These are phyloP conservation scores for Villa cingulata DNA, from an alignment of 2,888 invertebrate species.

Conservation along the genomic window DNA sequence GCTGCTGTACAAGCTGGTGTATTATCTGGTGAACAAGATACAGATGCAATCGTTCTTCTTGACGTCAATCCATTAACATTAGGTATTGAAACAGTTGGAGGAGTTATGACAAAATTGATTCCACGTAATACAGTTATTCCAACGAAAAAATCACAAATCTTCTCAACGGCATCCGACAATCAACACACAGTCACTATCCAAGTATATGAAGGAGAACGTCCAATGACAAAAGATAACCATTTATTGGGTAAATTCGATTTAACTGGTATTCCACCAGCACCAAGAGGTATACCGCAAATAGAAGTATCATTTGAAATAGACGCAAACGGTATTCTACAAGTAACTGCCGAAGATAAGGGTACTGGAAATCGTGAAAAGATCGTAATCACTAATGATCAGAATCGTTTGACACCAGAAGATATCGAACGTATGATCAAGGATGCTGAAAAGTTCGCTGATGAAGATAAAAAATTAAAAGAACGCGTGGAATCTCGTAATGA, in stretches of 20 bases:
- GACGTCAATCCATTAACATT: constrained; percentile 98
- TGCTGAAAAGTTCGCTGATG: constrained; percentile 97
- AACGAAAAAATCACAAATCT: constrained; percentile 97
- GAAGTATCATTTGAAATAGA: constrained; percentile 92
- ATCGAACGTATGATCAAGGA: constrained; percentile 99
- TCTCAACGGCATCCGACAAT: constrained; percentile 98
- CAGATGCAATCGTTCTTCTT: constrained; percentile 87
- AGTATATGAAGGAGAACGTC: constrained; percentile 97
- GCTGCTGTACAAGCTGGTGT: constrained; percentile 98
- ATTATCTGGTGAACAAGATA: constrained; percentile 89
- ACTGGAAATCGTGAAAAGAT: constrained; percentile 98
- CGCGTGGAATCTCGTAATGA: constrained; percentile 93
- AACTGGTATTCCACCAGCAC: constrained; percentile 91
- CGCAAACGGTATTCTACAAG: constrained; percentile 87
- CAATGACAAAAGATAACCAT: constrained; percentile 99
- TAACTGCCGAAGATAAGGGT: constrained; percentile 97
- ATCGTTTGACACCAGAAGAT: constrained; percentile 91
- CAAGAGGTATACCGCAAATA: constrained; percentile 84
- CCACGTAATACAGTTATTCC: constrained; percentile 97
- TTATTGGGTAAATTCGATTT: constrained; percentile 95
- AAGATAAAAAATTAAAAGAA: constrained; percentile 94
- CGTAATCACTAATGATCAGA: constrained; percentile 97
- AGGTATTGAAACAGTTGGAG: constrained; percentile 99
- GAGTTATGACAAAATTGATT: constrained; percentile 98
- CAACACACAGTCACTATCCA: constrained; percentile 98